A percentile compares a stretch with the other conserved stretches of the same genome.
Conservation (phyloP, 2,888 invertebrate genomes). For the Ophion costatus region DNA sequence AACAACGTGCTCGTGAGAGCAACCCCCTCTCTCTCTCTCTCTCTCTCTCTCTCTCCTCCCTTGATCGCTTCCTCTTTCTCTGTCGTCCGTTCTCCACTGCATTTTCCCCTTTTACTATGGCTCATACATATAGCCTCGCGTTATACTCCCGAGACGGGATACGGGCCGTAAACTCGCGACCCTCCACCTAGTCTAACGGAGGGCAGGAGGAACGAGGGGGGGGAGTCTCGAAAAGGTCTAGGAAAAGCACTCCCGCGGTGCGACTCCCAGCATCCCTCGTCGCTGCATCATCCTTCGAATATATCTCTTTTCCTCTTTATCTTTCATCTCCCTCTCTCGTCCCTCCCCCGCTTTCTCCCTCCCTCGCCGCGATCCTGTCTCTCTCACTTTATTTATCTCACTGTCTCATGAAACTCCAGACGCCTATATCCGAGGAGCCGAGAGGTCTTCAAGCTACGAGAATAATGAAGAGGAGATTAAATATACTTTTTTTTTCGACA, state of each 20-base stretch:
- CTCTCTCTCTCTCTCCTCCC: conserved; percentile 11
- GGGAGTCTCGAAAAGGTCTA: conserved; percentile 43
- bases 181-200: conserved; percentile 54
- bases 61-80: conserved; percentile 13
- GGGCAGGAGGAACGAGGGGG: conserved; percentile 32
- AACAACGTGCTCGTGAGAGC: conserved; percentile 69
- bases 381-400: conserved; percentile 21
- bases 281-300: conserved; percentile 22
- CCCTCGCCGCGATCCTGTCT: not conserved
- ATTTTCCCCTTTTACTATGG: conserved; percentile 41
- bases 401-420: conserved; percentile 13
- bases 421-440: conserved; percentile 11
- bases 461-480: conserved; percentile 78
- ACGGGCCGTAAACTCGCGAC: conserved; percentile 77
- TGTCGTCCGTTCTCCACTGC: conserved; percentile 23
- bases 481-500: conserved; percentile 67
- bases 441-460: conserved; percentile 64
- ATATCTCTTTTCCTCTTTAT: conserved; percentile 6
- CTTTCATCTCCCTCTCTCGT: conserved; percentile 3
- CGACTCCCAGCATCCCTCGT: conserved; percentile 39
- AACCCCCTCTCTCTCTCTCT: conserved; percentile 13
- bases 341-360: not conserved
- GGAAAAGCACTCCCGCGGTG: conserved; percentile 65
- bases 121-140: conserved; percentile 40
- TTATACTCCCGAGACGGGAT: conserved; percentile 74